phyloP scores from a whole-genome alignment of 2,113 vertebrate genomes.

The Petrocephalus zakoni region DNA sequence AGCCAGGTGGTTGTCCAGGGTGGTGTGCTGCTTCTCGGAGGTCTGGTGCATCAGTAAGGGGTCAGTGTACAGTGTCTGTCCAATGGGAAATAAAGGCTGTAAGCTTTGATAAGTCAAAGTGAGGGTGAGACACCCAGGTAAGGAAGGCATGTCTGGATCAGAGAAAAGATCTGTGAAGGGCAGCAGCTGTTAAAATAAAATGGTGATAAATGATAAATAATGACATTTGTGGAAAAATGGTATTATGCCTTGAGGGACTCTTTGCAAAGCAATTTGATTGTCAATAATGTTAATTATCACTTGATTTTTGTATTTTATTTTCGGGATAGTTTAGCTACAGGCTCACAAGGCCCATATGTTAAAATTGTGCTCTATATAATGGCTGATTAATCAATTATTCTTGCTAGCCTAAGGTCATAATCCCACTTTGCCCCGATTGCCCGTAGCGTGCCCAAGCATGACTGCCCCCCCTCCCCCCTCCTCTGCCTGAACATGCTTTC shows the following conservation, averaged over 20 bases:
- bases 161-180: background rate
- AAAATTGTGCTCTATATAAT: background rate
- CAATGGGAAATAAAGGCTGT: background rate
- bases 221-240: background rate
- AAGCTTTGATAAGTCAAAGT: background rate
- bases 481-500: background rate
- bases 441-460: background rate
- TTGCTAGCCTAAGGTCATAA: background rate
- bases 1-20: background rate
- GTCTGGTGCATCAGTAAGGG: background rate
- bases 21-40: background rate
- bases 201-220: no score
- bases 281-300: background rate
- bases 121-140: background rate
- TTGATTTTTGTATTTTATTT: background rate
- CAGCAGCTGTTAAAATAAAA: background rate
- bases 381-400: background rate
- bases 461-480: background rate
- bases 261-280: background rate
- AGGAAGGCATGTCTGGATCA: background rate
- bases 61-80: background rate
- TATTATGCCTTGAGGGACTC: background rate
- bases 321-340: background rate
- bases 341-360: background rate
- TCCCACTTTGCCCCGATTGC: background rate